Percentiles rank a stretch among this genome's conserved stretches.
Evolutionary conservation across 2,888 invertebrate genomes (phyloP).

Genomic region (Operophtera brumata): DNA sequence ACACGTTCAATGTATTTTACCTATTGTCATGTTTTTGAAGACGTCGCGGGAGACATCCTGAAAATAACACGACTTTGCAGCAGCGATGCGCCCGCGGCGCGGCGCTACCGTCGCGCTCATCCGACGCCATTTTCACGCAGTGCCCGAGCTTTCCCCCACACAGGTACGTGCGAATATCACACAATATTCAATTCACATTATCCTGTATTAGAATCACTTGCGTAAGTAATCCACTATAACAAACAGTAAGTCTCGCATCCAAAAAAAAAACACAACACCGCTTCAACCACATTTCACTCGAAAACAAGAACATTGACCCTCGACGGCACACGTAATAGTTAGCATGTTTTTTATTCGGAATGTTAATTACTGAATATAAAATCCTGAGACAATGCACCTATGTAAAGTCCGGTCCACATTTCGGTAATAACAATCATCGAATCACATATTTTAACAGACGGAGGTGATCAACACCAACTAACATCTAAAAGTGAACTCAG

Average conservation of each 20-base stretch:
- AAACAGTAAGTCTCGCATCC: conserved; percentile 10
- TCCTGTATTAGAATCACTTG: conserved; percentile 29
- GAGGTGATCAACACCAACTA: conserved; percentile 55
- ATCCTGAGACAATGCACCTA: conserved; percentile 41
- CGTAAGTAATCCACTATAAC: conserved; percentile 30
- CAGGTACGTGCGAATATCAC: conserved; percentile 63
- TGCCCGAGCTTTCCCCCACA: conserved; percentile 74
- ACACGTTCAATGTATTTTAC: conserved; percentile 34
- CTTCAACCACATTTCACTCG: conserved; percentile 34
- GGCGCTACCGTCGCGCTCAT: conserved; percentile 65
- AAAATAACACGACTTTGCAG: conserved; percentile 77
- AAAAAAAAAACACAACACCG: conserved; percentile 19
- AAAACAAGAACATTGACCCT: conserved; percentile 71
- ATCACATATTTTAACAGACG: conserved; percentile 35
- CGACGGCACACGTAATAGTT: conserved; percentile 73
- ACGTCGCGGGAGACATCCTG: conserved; percentile 80
- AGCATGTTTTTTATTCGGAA: conserved; percentile 76
- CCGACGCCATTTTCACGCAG: conserved; percentile 78
- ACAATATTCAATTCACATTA: conserved; percentile 30
- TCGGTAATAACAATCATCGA: conserved; percentile 36
- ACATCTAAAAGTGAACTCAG: conserved; percentile 71
- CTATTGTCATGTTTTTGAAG: conserved; percentile 64
- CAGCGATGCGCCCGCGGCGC: conserved; percentile 68
- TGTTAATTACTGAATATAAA: conserved; percentile 59
- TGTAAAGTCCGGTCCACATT: conserved; percentile 38